Percentiles rank a stretch among this genome's conserved stretches.
These are phyloP conservation scores for Calyptommatus sinebrachiatus DNA, from an alignment of 2,113 vertebrate genomes.

Conservation along the genomic window DNA sequence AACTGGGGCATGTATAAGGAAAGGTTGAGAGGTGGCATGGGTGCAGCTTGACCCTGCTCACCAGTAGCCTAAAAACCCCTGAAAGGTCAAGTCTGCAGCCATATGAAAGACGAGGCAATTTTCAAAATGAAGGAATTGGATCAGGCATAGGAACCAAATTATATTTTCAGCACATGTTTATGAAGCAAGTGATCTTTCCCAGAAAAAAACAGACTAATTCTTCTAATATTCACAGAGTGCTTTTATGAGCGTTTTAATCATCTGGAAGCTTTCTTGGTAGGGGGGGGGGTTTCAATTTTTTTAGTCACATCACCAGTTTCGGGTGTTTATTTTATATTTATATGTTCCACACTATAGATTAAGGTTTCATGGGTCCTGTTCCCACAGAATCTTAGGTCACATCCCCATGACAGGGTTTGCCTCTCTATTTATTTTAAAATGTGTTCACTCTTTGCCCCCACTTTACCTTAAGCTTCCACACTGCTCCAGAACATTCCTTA, in stretches of 20 bases:
- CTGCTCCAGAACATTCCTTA: too few relatives aligned
- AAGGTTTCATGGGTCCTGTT: too few relatives aligned
- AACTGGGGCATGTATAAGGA: conserved; percentile 70
- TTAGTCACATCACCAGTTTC: conserved; percentile 4
- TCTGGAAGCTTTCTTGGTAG: background rate
- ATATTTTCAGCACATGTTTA: conserved; percentile 63
- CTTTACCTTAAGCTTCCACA: too few relatives aligned
- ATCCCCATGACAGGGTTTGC: too few relatives aligned
- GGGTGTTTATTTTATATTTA: conserved; percentile 2
- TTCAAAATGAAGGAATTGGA: conserved; percentile 63
- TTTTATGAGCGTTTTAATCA: background rate
- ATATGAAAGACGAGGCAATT: conserved; percentile 67
- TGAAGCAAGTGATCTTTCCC: conserved; percentile 49
- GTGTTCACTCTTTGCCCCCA: too few relatives aligned
- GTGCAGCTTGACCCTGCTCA: conserved; percentile 70
- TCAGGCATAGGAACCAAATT: conserved; percentile 61
- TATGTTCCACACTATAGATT: background rate
- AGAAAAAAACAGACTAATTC: conserved; percentile 4
- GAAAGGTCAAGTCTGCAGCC: conserved; percentile 71
- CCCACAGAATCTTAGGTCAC: too few relatives aligned
- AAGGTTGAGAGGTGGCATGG: conserved; percentile 65
- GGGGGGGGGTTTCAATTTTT: background rate
- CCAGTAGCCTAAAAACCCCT: conserved; percentile 60
- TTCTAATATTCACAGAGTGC: conserved; percentile 18
- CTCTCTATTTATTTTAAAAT: too few relatives aligned